phyloP scores from a whole-genome alignment of 2,888 invertebrate genomes.

The Cantharis rufa region DNA sequence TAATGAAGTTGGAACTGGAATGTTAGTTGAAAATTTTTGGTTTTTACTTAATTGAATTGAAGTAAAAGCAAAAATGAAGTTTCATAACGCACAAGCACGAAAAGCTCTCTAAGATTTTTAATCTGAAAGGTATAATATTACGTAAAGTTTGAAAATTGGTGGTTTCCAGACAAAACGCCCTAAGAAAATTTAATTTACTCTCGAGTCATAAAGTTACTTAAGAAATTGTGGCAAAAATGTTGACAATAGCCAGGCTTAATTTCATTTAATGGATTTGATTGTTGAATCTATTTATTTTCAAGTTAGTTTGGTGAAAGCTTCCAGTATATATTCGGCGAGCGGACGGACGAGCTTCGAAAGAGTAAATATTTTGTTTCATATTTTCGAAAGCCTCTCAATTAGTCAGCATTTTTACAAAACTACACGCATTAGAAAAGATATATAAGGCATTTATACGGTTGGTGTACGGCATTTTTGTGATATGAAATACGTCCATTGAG shows the following conservation, averaged over 20 bases:
- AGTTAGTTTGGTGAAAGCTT: background rate
- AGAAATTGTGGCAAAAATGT: background rate
- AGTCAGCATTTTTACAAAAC: constrained; percentile 13
- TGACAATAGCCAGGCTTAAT: background rate
- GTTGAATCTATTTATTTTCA: background rate
- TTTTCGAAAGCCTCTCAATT: background rate
- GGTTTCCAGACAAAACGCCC: background rate
- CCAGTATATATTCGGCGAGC: background rate
- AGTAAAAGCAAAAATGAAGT: background rate
- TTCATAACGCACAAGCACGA: too few species aligned
- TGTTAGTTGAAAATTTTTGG: too few species aligned
- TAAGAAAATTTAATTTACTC: background rate
- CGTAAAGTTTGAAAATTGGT: background rate
- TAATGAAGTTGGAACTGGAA: background rate
- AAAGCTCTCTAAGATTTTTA: background rate
- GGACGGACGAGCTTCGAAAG: background rate
- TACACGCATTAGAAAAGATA: constrained; percentile 29
- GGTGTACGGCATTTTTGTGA: constrained; percentile 43
- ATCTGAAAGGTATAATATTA: background rate
- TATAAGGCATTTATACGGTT: constrained; percentile 43
- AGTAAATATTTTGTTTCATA: background rate
- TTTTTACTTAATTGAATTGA: background rate
- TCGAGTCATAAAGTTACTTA: background rate
- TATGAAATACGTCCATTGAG: constrained; percentile 49
- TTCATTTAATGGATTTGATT: background rate